Evolutionary conservation across 2,113 vertebrate species (phyloP).

Genomic region (Casuarius casuarius): DNA sequence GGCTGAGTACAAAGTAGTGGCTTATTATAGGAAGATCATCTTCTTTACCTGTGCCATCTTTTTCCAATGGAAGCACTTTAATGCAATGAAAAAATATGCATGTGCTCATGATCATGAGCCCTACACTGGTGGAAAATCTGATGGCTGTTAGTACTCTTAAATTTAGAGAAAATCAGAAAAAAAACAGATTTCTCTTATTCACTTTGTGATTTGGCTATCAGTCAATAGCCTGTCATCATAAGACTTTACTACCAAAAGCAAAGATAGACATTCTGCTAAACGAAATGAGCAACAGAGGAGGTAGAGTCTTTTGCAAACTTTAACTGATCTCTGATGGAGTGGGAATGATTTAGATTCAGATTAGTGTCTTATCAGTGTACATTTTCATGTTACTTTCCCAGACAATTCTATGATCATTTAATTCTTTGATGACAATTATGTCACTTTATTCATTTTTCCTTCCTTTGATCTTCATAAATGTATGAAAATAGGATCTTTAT

Average conservation of each 20-base stretch:
- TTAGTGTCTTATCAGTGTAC: neutral
- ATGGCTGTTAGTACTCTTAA: neutral
- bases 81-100: neutral
- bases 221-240: neutral
- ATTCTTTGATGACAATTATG: slow-evolving; percentile 30
- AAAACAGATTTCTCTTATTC: neutral
- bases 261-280: neutral
- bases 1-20: neutral
- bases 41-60: neutral
- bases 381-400: neutral
- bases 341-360: neutral
- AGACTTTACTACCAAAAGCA: neutral
- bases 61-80: neutral
- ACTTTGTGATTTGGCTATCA: neutral
- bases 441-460: neutral
- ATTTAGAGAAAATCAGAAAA: neutral
- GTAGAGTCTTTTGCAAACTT: neutral
- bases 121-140: neutral
- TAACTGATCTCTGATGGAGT: neutral
- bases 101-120: neutral
- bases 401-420: slow-evolving; percentile 17
- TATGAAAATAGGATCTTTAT: slow-evolving; percentile 32
- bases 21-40: neutral
- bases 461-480: slow-evolving; percentile 42
- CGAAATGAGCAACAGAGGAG: neutral